Percentiles rank a stretch among this genome's conserved stretches.
Evolutionary conservation across 2,797 vertebrate genomes (phyloP).

Genomic region (Macropodus opercularis): DNA sequence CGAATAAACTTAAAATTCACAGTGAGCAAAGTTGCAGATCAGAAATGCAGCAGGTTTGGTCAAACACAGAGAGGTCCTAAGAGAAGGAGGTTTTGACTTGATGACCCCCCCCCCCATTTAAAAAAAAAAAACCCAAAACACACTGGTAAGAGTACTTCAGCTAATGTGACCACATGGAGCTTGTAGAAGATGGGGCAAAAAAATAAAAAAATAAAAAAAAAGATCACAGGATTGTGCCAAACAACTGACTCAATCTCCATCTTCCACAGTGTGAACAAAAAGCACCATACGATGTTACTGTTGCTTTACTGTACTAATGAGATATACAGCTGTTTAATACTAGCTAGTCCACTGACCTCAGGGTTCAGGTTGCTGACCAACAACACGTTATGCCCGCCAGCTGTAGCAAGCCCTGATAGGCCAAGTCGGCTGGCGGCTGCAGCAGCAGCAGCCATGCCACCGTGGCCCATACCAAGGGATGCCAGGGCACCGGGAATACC

Average conservation of each 20-base stretch:
- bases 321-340: background rate
- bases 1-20: constrained; percentile 80
- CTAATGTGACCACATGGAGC: constrained; percentile 19
- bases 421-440: constrained; percentile 91
- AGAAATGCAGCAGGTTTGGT: constrained; percentile 79
- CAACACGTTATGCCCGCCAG: constrained; percentile 89
- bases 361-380: constrained; percentile 97
- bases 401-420: constrained; percentile 82
- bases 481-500: constrained; percentile 90
- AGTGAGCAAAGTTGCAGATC: constrained; percentile 81
- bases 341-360: constrained; percentile 87
- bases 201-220: constrained; percentile 19
- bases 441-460: constrained; percentile 81
- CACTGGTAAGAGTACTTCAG: constrained; percentile 5
- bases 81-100: constrained; percentile 53
- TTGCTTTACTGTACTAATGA: constrained; percentile 25
- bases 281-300: background rate
- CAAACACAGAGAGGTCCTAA: constrained; percentile 79
- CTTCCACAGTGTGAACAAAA: constrained; percentile 27
- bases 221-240: constrained; percentile 19
- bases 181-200: constrained; percentile 1
- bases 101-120: constrained; percentile 36
- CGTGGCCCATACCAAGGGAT: constrained; percentile 86
- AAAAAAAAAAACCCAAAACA: too few species aligned
- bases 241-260: constrained; percentile 27